phyloP scores from a whole-genome alignment of 2,113 vertebrate genomes.

The Acanthochromis polyacanthus region DNA sequence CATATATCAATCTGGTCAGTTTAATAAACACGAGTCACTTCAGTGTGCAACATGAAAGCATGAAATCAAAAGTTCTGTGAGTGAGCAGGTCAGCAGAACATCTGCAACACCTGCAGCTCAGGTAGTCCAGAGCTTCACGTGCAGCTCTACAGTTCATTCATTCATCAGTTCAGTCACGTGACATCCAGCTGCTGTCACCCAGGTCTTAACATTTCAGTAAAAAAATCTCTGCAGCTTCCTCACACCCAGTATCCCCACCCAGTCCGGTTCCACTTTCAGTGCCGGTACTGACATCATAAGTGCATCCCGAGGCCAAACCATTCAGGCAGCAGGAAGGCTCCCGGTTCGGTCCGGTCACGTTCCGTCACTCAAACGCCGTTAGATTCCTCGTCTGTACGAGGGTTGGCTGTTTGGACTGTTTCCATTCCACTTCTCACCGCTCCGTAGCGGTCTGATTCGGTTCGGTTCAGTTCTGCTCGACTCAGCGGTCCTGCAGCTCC shows the following conservation, averaged over 20 bases:
- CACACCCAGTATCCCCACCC: slow-evolving; percentile 17
- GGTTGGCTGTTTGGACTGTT: slow-evolving; percentile 39
- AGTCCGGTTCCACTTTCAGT: slow-evolving; percentile 30
- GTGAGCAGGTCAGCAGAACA: slow-evolving; percentile 30
- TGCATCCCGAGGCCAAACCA: not conserved
- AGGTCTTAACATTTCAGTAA: not conserved
- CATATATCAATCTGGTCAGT: slow-evolving; percentile 43
- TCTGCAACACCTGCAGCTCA: slow-evolving; percentile 37
- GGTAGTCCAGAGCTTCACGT: not conserved
- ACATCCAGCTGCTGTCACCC: not conserved
- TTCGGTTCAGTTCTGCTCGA: not conserved
- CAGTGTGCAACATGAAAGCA: not conserved
- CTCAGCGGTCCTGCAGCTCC: slow-evolving; percentile 90
- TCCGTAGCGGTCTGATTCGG: slow-evolving; percentile 32
- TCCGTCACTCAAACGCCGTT: slow-evolving; percentile 40
- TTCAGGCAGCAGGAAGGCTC: slow-evolving; percentile 12
- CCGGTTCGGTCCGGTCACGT: not conserved
- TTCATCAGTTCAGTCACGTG: slow-evolving; percentile 37
- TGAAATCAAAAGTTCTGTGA: slow-evolving; percentile 2
- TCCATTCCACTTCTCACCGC: slow-evolving; percentile 53
- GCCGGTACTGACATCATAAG: not conserved
- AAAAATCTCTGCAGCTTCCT: slow-evolving; percentile 37
- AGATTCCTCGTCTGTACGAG: slow-evolving; percentile 39
- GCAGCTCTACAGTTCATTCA: slow-evolving; percentile 32
- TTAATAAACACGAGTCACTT: slow-evolving; percentile 15